Percentiles rank a stretch among this genome's conserved stretches.
Conservation (phyloP, 2,797 vertebrate genomes). For the Cercopithecus petaurista region DNA sequence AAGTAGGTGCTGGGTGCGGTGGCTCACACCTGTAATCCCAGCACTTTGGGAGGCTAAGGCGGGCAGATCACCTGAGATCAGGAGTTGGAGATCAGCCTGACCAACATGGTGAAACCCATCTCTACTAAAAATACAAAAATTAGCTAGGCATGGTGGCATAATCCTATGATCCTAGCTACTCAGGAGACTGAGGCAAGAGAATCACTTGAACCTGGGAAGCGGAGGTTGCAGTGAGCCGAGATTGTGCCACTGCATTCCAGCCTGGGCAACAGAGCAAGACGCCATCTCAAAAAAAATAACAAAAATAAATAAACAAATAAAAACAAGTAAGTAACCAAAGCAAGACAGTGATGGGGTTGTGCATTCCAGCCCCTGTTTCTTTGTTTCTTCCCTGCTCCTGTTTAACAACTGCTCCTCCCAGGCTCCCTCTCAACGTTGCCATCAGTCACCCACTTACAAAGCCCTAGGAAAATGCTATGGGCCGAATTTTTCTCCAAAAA, state of each 20-base stretch:
- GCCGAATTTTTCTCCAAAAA: neutral
- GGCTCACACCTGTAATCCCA: neutral
- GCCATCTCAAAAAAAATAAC: neutral
- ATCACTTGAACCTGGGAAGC: neutral
- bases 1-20: neutral
- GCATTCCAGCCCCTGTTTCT: neutral
- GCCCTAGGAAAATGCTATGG: neutral
- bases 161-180: neutral
- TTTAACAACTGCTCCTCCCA: neutral
- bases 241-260: neutral
- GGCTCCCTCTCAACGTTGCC: neutral
- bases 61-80: neutral
- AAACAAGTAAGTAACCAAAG: neutral
- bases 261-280: neutral
- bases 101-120: neutral
- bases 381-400: neutral
- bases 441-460: neutral
- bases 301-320: too few species aligned
- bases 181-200: neutral
- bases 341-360: fast-evolving
- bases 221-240: neutral
- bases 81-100: neutral
- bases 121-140: neutral
- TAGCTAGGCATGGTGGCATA: neutral
- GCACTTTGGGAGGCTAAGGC: neutral